phyloP scores from a whole-genome alignment of 2,113 vertebrate genomes.

The Nycticebus coucang region DNA sequence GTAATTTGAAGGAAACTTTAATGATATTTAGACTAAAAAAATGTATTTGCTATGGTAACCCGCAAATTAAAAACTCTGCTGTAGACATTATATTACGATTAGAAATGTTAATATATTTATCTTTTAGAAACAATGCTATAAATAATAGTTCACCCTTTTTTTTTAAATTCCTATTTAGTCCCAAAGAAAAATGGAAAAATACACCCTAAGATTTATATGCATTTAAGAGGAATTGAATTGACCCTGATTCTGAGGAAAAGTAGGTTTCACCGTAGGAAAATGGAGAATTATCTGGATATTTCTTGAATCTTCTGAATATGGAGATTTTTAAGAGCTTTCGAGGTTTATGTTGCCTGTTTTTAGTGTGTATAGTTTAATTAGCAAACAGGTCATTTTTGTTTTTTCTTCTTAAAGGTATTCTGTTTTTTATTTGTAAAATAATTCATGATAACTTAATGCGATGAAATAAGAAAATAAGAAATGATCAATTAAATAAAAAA shows the following conservation, averaged over 20 bases:
- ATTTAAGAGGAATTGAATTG: conserved; percentile 46
- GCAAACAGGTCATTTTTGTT: not conserved
- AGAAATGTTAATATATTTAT: conserved; percentile 48
- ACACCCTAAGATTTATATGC: not conserved
- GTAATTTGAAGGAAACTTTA: conserved; percentile 72
- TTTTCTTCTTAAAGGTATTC: not conserved
- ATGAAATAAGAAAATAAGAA: not conserved
- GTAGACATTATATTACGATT: conserved; percentile 22
- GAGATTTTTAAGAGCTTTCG: not conserved
- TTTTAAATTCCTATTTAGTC: conserved; percentile 5
- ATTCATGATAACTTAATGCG: not conserved
- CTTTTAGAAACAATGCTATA: conserved; percentile 46
- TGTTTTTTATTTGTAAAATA: conserved; percentile 35
- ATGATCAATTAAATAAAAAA: not conserved
- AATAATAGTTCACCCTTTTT: not conserved
- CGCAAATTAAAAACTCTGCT: conserved; percentile 52
- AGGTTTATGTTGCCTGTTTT: not conserved
- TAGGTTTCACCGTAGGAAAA: not conserved
- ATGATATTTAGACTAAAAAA: conserved; percentile 72
- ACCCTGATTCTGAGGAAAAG: not conserved
- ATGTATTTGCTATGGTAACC: conserved; percentile 56
- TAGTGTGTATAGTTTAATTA: not conserved
- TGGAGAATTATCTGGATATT: not conserved
- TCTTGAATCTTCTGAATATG: not conserved
- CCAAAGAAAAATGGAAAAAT: conserved; percentile 13